phyloP scores from a whole-genome alignment of 2,113 vertebrate genomes.

The Heterochromis multidens region DNA sequence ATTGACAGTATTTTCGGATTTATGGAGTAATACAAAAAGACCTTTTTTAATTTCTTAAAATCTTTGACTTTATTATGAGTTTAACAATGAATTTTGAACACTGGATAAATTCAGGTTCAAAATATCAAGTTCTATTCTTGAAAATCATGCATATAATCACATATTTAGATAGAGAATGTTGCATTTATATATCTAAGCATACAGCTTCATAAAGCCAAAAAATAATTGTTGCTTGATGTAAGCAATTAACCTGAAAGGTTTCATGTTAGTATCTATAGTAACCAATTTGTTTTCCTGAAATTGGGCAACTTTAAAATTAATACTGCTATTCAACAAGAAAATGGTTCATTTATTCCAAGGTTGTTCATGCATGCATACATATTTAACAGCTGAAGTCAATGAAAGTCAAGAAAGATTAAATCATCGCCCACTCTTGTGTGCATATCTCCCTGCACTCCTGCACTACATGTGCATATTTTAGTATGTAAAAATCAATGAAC shows the following conservation, averaged over 20 bases:
- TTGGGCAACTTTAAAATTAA: background rate
- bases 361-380: background rate
- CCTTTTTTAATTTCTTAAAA: background rate
- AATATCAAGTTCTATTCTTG: rapidly evolving
- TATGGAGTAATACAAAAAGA: rapidly evolving
- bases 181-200: background rate
- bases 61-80: background rate
- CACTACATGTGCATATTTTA: background rate
- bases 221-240: background rate
- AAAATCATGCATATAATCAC: background rate
- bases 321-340: background rate
- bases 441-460: background rate
- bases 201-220: background rate
- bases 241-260: background rate
- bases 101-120: background rate
- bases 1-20: background rate
- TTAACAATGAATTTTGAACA: background rate
- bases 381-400: background rate
- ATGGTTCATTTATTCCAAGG: background rate
- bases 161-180: background rate
- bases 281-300: background rate
- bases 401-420: background rate
- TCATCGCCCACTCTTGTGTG: background rate
- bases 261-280: too few relatives aligned
- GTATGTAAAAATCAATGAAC: background rate